Conservation (phyloP, 2,797 vertebrate genomes). For the Saxicola maurus region DNA sequence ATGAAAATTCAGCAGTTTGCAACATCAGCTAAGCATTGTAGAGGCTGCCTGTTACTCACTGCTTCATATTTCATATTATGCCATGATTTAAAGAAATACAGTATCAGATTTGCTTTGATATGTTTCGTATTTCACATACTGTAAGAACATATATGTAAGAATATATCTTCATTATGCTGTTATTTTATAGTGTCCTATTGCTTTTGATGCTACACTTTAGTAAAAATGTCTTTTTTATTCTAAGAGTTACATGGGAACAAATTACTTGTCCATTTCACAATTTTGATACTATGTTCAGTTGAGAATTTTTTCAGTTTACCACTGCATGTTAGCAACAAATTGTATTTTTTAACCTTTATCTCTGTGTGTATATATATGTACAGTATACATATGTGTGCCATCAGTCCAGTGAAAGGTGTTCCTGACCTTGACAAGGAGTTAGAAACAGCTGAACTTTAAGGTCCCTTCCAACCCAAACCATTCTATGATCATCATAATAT, state of each 20-base stretch:
- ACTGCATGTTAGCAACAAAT: background rate
- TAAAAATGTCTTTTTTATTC: background rate
- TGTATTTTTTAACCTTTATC: background rate
- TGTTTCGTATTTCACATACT: background rate
- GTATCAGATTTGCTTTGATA: background rate
- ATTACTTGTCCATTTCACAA: background rate
- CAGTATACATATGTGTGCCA: background rate
- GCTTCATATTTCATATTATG: background rate
- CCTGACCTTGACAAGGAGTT: background rate
- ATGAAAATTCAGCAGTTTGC: background rate
- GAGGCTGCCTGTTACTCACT: background rate
- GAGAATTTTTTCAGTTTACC: background rate
- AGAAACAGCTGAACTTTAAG: background rate
- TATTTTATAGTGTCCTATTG: background rate
- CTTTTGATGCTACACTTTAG: background rate
- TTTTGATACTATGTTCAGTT: background rate
- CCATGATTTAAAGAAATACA: background rate
- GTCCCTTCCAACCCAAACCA: background rate
- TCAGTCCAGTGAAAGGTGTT: background rate
- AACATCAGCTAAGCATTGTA: background rate
- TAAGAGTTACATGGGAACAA: background rate
- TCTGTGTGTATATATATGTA: background rate
- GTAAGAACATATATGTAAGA: background rate
- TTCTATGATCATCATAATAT: background rate
- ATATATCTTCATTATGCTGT: background rate